Percentiles rank a stretch among this genome's conserved stretches.
phyloP scores from a whole-genome alignment of 2,797 vertebrate genomes.

The Acanthurus tractus region DNA sequence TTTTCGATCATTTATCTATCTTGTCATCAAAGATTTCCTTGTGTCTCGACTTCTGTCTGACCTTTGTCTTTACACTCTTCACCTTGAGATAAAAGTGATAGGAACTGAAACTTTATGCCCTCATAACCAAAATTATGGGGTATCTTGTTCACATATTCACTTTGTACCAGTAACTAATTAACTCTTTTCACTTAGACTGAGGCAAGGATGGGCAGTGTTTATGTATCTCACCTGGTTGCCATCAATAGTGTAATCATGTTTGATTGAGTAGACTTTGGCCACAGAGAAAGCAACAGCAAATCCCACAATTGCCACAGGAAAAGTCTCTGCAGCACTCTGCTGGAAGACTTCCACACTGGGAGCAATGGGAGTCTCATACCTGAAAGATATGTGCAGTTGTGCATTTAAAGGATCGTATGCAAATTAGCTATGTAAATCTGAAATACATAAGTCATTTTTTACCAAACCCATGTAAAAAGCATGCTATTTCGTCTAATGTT shows the following conservation, averaged over 20 bases:
- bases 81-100: conserved; percentile 1
- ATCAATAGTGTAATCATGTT: conserved; percentile 92
- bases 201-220: too few relatives aligned
- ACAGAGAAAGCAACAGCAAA: conserved; percentile 94
- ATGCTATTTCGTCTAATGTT: too few relatives aligned
- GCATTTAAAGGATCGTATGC: background rate
- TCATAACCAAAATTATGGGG: conserved; percentile 6
- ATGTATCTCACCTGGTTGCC: conserved; percentile 90
- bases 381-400: conserved; percentile 63
- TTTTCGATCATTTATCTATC: too few relatives aligned
- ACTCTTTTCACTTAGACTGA: background rate
- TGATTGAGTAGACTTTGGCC: conserved; percentile 93
- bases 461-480: too few relatives aligned
- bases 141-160: background rate
- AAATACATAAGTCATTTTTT: too few relatives aligned
- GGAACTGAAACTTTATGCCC: conserved; percentile 2
- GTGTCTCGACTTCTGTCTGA: background rate
- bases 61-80: background rate
- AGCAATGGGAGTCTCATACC: conserved; percentile 86
- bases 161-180: conserved; percentile 38
- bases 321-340: conserved; percentile 83
- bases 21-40: background rate
- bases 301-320: conserved; percentile 91
- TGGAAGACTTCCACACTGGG: conserved; percentile 82
- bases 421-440: too few relatives aligned